A percentile compares a stretch with the other conserved stretches of the same genome.
These are phyloP conservation scores for Pogonocichla stellata DNA, from an alignment of 2,113 vertebrate species.

Conservation along the genomic window DNA sequence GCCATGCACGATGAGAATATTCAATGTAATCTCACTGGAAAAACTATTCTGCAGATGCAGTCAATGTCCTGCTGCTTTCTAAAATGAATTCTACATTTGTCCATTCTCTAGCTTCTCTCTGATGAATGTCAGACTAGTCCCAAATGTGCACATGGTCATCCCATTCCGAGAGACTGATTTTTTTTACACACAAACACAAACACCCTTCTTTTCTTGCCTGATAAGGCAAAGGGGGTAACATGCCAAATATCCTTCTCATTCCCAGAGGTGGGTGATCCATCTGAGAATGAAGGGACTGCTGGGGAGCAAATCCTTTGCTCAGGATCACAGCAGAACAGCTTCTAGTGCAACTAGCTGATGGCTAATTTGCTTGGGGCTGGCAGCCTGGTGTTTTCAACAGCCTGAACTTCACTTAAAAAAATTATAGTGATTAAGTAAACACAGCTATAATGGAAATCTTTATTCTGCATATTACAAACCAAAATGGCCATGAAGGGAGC, in stretches of 20 bases:
- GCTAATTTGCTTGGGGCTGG: conserved; percentile 36
- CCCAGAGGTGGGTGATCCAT: not conserved
- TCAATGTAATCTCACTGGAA: conserved; percentile 17
- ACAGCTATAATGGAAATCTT: conserved; percentile 69
- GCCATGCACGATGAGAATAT: conserved; percentile 19
- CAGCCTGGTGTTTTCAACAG: conserved; percentile 36
- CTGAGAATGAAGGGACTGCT: not conserved
- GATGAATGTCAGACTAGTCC: not conserved
- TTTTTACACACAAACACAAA: not conserved
- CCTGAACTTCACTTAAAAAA: conserved; percentile 63
- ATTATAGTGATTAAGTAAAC: conserved; percentile 68
- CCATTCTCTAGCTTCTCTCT: not conserved
- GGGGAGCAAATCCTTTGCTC: not conserved
- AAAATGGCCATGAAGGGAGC: conserved; percentile 68
- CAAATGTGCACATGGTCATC: not conserved
- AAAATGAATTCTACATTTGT: conserved; percentile 10
- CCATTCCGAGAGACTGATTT: not conserved
- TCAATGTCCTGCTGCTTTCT: not conserved
- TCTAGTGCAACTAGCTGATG: conserved; percentile 8
- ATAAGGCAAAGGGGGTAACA: not conserved
- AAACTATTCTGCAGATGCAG: not conserved
- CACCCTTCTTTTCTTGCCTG: not conserved
- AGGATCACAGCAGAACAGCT: not conserved
- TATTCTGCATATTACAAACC: conserved; percentile 68
- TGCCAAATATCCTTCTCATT: not conserved